Evolutionary conservation across 2,888 invertebrate species (phyloP).

Genomic region (Heteromurus nitidus): DNA sequence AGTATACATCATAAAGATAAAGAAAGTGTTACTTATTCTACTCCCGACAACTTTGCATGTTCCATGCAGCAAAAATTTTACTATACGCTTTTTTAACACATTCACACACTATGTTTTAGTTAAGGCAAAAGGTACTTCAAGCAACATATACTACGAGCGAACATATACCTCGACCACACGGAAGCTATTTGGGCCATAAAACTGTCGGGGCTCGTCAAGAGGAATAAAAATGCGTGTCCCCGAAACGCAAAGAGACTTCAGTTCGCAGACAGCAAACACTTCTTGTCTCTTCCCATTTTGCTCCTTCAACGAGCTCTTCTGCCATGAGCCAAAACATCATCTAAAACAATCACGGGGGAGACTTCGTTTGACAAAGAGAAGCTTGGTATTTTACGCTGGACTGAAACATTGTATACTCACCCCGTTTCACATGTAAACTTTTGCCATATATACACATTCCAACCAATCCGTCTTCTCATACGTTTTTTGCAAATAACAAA

Average conservation of each 20-base stretch:
- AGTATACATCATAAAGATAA: constrained; percentile 12
- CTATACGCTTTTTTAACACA: too few relatives aligned
- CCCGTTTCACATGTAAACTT: too few relatives aligned
- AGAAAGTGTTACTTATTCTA: not conserved
- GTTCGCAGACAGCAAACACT: constrained; percentile 7
- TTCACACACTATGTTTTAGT: too few relatives aligned
- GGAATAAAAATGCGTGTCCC: constrained; percentile 13
- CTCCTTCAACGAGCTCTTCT: not conserved
- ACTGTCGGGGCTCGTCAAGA: constrained; percentile 23
- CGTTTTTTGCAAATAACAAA: too few relatives aligned
- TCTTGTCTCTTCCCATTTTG: constrained; percentile 13
- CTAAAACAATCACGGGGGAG: too few relatives aligned
- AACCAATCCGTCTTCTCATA: too few relatives aligned
- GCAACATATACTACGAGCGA: too few relatives aligned
- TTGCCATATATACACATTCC: too few relatives aligned
- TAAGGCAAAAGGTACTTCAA: not conserved
- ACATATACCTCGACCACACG: constrained; percentile 1
- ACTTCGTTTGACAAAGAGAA: too few relatives aligned
- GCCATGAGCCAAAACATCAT: constrained; percentile 8
- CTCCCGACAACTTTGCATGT: not conserved
- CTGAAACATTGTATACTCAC: too few relatives aligned
- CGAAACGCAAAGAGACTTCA: constrained; percentile 11
- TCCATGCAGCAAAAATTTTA: not conserved
- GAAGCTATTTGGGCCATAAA: constrained; percentile 8
- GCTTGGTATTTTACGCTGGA: too few relatives aligned